A percentile compares a stretch with the other conserved stretches of the same genome.
phyloP scores from a whole-genome alignment of 2,113 vertebrate species.

The Phylloscopus trochiloides region DNA sequence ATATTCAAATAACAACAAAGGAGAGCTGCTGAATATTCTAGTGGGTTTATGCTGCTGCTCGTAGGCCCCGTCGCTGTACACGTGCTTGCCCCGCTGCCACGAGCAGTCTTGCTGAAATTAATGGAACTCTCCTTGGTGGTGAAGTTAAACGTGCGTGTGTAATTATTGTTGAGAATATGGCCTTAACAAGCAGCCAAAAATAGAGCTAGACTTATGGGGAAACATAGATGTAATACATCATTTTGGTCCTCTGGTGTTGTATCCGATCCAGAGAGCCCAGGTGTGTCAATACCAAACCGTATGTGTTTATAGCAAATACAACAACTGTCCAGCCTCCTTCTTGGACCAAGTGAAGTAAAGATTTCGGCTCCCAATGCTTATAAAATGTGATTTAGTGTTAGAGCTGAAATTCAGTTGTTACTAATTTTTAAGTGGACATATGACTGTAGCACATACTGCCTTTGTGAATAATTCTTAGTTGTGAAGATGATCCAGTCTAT shows the following conservation, averaged over 20 bases:
- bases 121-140: slow-evolving; percentile 32
- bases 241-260: background rate
- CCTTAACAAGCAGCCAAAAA: background rate
- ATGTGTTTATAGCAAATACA: background rate
- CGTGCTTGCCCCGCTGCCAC: background rate
- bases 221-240: background rate
- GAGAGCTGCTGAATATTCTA: background rate
- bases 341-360: background rate
- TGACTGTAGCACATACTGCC: accelerated
- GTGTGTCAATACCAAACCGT: background rate
- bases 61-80: background rate
- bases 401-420: background rate
- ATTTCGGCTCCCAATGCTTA: background rate
- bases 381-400: background rate
- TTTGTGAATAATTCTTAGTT: background rate
- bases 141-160: background rate
- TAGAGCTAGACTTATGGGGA: background rate
- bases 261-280: background rate
- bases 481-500: background rate
- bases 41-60: background rate
- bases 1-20: background rate
- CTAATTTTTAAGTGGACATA: background rate
- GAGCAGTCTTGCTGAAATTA: background rate
- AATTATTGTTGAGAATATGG: background rate
- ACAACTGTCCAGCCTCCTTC: background rate